Evolutionary conservation across 2,797 vertebrate genomes (phyloP).

Genomic region (Cryptoprocta ferox): DNA sequence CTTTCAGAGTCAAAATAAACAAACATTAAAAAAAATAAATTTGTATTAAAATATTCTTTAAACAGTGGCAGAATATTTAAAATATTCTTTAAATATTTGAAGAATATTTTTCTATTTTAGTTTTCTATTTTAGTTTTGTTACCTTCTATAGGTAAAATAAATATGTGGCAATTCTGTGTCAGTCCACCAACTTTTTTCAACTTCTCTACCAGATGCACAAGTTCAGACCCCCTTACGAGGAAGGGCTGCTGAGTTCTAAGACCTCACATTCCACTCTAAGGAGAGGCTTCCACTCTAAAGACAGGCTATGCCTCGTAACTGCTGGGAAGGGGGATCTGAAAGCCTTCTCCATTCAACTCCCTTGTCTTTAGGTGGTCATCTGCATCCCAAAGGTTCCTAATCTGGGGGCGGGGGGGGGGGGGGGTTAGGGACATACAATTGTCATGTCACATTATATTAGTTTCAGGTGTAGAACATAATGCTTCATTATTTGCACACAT

Average conservation of each 20-base stretch:
- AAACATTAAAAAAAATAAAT: not conserved
- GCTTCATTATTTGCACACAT: not conserved
- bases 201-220: not conserved
- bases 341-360: not conserved
- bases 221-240: not conserved
- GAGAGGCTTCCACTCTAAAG: not conserved
- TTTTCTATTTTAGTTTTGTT: conserved; percentile 32
- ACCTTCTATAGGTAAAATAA: not conserved
- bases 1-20: too few relatives aligned
- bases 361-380: not conserved
- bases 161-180: not conserved
- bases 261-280: not conserved
- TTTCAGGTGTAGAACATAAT: not conserved
- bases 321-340: not conserved
- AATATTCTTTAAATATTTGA: too few relatives aligned
- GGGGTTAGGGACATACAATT: not conserved
- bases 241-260: not conserved
- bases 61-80: too few relatives aligned
- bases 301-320: too few relatives aligned
- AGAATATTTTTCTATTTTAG: too few relatives aligned
- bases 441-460: not conserved
- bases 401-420: not conserved
- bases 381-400: not conserved
- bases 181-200: not conserved
- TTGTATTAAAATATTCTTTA: conserved; percentile 7